Evolutionary conservation across 2,113 vertebrate species (phyloP).

Genomic region (Uria aalge): DNA sequence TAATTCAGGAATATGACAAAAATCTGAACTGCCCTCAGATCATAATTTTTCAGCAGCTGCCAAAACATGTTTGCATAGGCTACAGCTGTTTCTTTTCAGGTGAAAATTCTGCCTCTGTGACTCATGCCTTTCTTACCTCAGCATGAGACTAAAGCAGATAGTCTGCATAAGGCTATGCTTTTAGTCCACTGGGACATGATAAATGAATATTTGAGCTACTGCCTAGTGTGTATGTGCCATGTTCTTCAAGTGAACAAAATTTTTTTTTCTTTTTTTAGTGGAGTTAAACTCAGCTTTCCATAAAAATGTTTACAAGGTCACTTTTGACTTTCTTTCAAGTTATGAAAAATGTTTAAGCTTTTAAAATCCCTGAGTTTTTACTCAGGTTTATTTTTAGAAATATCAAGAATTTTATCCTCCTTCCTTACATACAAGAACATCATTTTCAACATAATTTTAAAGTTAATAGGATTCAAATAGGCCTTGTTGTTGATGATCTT

Average conservation of each 20-base stretch:
- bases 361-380: background rate
- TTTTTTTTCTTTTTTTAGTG: background rate
- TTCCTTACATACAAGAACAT: background rate
- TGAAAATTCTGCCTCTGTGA: background rate
- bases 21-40: background rate
- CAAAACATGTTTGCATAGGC: background rate
- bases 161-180: background rate
- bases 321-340: background rate
- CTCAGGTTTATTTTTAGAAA: background rate
- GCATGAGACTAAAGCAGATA: background rate
- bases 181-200: background rate
- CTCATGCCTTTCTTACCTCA: background rate
- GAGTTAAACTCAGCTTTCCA: background rate
- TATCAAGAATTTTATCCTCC: background rate
- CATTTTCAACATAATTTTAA: background rate
- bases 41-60: background rate
- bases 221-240: background rate
- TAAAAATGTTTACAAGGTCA: background rate
- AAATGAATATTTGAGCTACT: background rate
- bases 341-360: background rate
- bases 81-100: background rate
- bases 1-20: background rate
- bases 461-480: background rate
- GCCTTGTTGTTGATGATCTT: background rate
- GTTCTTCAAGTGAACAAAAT: background rate